Conservation (phyloP, 1,140 invertebrate genomes). For the Heliconius melpomene region DNA sequence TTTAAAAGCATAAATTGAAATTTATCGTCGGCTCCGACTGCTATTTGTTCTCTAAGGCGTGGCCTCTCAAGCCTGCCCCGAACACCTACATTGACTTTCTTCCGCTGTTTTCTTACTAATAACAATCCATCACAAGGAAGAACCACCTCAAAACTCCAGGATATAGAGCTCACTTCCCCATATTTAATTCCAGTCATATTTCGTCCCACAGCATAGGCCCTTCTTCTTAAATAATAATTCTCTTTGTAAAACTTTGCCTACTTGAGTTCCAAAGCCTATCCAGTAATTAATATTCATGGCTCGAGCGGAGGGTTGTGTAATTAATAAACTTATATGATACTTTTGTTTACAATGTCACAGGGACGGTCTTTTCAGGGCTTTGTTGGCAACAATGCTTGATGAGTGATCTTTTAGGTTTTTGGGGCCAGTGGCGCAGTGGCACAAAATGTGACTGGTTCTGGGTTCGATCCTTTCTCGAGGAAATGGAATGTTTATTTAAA, state of each 20-base stretch:
- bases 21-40: slow-evolving; percentile 12
- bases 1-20: slow-evolving; percentile 33
- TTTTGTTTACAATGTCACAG: slow-evolving; percentile 79
- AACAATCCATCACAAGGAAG: slow-evolving; percentile 48
- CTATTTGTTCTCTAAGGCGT: slow-evolving; percentile 55
- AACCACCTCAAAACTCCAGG: not conserved
- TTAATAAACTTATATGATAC: slow-evolving; percentile 82
- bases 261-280: slow-evolving; percentile 79
- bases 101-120: slow-evolving; percentile 77
- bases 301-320: slow-evolving; percentile 75
- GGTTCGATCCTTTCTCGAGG: no score
- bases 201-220: slow-evolving; percentile 69
- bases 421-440: no score
- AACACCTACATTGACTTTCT: slow-evolving; percentile 79
- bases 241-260: slow-evolving; percentile 81
- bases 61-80: slow-evolving; percentile 63
- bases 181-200: slow-evolving; percentile 52
- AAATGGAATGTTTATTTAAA: no score
- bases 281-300: slow-evolving; percentile 80
- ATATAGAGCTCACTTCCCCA: not conserved
- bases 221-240: slow-evolving; percentile 80
- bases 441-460: no score
- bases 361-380: slow-evolving; percentile 39
- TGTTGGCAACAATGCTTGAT: not conserved
- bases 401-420: not conserved